phyloP scores from a whole-genome alignment of 2,888 invertebrate species.

The Dexiosoma caninum region DNA sequence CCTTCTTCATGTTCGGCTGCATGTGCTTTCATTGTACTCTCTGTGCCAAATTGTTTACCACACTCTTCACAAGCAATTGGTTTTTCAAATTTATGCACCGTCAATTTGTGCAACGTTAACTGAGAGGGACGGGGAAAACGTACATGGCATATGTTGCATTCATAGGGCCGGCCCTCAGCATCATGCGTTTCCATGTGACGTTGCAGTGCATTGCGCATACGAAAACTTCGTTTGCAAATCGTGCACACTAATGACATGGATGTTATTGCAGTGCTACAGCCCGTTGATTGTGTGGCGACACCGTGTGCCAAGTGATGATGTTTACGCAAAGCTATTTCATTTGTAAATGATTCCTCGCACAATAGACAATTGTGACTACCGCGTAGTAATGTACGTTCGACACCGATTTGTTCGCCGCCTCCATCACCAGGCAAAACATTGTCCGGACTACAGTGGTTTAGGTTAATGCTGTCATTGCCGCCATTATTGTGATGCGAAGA shows the following conservation, averaged over 20 bases:
- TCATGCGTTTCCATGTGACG: conserved; percentile 75
- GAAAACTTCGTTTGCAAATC: conserved; percentile 72
- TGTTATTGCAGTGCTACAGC: conserved; percentile 33
- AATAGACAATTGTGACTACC: conserved; percentile 69
- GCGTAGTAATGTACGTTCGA: conserved; percentile 65
- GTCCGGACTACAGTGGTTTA: conserved; percentile 30
- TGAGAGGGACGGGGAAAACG: conserved; percentile 74
- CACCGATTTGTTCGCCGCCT: conserved; percentile 35
- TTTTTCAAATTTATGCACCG: conserved; percentile 73
- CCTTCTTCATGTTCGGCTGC: conserved; percentile 72
- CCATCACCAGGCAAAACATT: conserved; percentile 36
- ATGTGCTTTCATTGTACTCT: conserved; percentile 74
- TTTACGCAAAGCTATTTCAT: conserved; percentile 71
- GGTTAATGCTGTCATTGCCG: conserved; percentile 22
- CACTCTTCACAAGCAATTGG: conserved; percentile 72
- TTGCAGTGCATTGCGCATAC: conserved; percentile 73
- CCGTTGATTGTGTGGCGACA: conserved; percentile 64
- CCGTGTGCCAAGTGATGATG: conserved; percentile 72
- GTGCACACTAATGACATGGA: conserved; percentile 70
- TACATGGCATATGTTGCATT: conserved; percentile 70
- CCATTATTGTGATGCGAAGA: conserved; percentile 10
- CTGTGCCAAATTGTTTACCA: conserved; percentile 75
- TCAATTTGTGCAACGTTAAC: conserved; percentile 73
- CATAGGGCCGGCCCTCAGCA: conserved; percentile 73
- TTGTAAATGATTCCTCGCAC: conserved; percentile 72